A percentile compares a stretch with the other conserved stretches of the same genome.
These are phyloP conservation scores for Malacoraja senta DNA, from an alignment of 2,797 vertebrate genomes.

Conservation along the genomic window DNA sequence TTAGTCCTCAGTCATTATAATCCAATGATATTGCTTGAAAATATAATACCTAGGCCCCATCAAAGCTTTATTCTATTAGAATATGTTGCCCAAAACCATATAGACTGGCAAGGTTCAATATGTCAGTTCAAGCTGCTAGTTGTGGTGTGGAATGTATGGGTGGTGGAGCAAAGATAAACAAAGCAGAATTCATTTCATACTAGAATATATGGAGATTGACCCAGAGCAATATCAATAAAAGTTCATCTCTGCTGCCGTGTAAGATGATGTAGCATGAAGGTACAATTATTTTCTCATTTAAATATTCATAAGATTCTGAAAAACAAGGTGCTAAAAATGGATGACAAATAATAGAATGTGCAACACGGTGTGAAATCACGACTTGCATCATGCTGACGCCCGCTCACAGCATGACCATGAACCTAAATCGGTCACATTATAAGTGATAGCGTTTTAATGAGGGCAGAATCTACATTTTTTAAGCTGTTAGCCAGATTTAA, in stretches of 20 bases:
- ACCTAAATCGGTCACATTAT: conserved; percentile 3
- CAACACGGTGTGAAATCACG: neutral
- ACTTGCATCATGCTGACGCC: neutral
- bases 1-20: neutral
- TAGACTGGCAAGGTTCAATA: neutral
- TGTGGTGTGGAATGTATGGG: neutral
- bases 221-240: neutral
- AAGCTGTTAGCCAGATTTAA: conserved; percentile 17
- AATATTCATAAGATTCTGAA: conserved; percentile 7
- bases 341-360: neutral
- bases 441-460: conserved; percentile 4
- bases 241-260: neutral
- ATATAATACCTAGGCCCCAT: neutral
- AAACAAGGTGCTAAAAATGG: neutral
- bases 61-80: neutral
- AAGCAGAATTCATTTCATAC: neutral
- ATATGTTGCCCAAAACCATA: neutral
- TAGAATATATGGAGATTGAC: neutral
- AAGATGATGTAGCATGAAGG: neutral
- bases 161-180: neutral
- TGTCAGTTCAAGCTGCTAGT: neutral
- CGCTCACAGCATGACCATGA: conserved; percentile 2
- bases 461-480: conserved; percentile 1
- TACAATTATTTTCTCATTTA: conserved; percentile 29
- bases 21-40: neutral